Percentiles rank a stretch among this genome's conserved stretches.
These are phyloP conservation scores for Drepana arcuata DNA, from an alignment of 1,140 invertebrate genomes.

Conservation along the genomic window DNA sequence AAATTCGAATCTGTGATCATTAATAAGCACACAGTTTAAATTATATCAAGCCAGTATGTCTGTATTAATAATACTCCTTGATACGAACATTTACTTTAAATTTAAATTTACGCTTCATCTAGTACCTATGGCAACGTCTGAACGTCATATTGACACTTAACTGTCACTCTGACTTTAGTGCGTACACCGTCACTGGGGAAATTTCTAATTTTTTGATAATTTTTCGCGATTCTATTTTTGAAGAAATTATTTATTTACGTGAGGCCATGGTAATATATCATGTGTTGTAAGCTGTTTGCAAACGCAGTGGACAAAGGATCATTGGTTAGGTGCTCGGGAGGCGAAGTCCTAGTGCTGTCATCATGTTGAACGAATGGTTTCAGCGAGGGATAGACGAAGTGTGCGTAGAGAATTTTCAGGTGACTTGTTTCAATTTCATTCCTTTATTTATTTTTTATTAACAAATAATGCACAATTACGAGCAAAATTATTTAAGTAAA, in stretches of 20 bases:
- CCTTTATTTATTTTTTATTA: too few relatives aligned
- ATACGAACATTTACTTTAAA: slow-evolving; percentile 3
- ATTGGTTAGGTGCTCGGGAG: slow-evolving; percentile 27
- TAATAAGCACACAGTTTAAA: too few relatives aligned
- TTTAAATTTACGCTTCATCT: slow-evolving; percentile 11
- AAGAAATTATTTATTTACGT: slow-evolving; percentile 63
- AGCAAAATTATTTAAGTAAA: too few relatives aligned
- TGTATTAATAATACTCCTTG: too few relatives aligned
- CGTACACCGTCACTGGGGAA: slow-evolving; percentile 46
- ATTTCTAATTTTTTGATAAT: slow-evolving; percentile 64
- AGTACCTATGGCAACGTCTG: slow-evolving; percentile 20
- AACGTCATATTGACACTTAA: slow-evolving; percentile 31
- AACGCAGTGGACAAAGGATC: slow-evolving; percentile 21
- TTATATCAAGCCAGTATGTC: too few relatives aligned
- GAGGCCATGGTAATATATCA: slow-evolving; percentile 56
- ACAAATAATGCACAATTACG: too few relatives aligned
- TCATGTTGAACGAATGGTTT: slow-evolving; percentile 66
- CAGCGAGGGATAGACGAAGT: slow-evolving; percentile 39
- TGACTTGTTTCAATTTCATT: slow-evolving; percentile 12
- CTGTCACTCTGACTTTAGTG: slow-evolving; percentile 31
- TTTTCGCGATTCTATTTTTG: slow-evolving; percentile 67
- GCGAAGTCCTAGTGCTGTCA: slow-evolving; percentile 33
- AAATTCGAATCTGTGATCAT: too few relatives aligned
- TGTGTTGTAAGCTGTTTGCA: slow-evolving; percentile 53
- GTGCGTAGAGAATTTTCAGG: slow-evolving; percentile 40